Conservation (phyloP, 2,797 vertebrate species). For the Pseudochirops cupreus region DNA sequence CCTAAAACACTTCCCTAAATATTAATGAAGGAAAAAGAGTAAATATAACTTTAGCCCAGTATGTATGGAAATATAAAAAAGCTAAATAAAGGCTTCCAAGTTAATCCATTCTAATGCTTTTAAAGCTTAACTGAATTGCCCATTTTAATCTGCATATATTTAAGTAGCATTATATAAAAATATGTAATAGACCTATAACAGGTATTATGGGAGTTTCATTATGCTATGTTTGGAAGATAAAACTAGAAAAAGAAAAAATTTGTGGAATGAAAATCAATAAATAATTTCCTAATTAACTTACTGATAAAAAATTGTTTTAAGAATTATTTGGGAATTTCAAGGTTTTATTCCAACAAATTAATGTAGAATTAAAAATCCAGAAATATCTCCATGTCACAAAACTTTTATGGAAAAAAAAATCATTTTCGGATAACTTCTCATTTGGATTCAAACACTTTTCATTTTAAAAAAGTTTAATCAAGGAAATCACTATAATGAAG, state of each 20-base stretch:
- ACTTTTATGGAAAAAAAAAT: conserved; percentile 38
- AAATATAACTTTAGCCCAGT: conserved; percentile 47
- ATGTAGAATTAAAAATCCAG: neutral
- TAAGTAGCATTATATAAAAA: neutral
- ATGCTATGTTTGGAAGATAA: neutral
- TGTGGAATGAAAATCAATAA: conserved; percentile 53
- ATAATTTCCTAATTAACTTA: conserved; percentile 48
- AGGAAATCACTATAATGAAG: conserved; percentile 73
- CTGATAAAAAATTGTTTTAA: conserved; percentile 47
- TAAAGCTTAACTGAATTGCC: neutral
- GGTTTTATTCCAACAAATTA: neutral
- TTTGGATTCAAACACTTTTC: conserved; percentile 40
- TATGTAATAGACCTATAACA: neutral
- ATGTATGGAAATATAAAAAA: conserved; percentile 42
- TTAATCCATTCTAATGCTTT: neutral
- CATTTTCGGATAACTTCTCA: conserved; percentile 55
- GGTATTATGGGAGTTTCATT: neutral
- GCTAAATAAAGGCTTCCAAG: neutral
- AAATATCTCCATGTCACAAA: conserved; percentile 60
- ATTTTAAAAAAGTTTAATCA: conserved; percentile 58
- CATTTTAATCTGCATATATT: neutral
- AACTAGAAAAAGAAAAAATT: conserved; percentile 10
- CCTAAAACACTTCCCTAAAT: conserved; percentile 18
- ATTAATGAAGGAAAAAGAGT: conserved; percentile 25
- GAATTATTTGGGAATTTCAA: neutral